Base-by-base conservation (phyloP, 2,113 vertebrate genomes). In the Marmota monax region DNA sequence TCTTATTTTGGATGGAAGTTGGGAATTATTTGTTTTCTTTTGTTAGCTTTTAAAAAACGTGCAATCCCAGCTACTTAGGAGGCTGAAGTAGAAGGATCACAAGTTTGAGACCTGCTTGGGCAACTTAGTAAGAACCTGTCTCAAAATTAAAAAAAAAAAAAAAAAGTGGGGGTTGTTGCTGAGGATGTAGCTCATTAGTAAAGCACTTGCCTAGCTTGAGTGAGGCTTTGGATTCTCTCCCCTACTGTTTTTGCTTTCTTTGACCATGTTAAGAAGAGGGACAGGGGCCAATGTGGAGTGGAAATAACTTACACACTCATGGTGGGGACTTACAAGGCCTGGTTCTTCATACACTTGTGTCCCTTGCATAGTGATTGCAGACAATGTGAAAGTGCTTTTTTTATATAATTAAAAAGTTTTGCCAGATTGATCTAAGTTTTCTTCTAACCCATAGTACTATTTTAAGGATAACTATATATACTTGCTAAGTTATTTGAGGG, bases 341-440 rank as follows among this genome's bases (percentile, higher is more conserved):
- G 45, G n/a, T 79, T 39, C 4, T 23, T 10, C 0, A 12, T 4
- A 7, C 17, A 23, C 7, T 17, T 4, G 0, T 32, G 29, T 5
- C 53, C 51, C 72, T 37, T 13, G 1, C 12, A 0, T 45, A 56
- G 32, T 42, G 14, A 58, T 23, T 29, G 4, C 1, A 14, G 53
- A 25, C n/a, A 18, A 0, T 22, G 45, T 34, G n/a, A 18, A 27
- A 11, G 14, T 3, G 56, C 56, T 8, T 22, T 77, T 39, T 83
- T 79, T n/a, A 2, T 69, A n/a, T 85, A 94, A 56, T 29, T 53
- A 32, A 48, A 34, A 39, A 56, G 29, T 45, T 77, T 84, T 34
- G 69, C 48, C 83, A 45, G 4, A 86, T 69, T 63, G n/a, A 72
- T 48, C 53, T 16, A n/a, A 4, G 2, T 89, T 85, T 86, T 25